A percentile compares a stretch with the other conserved stretches of the same genome.
These are phyloP conservation scores for Cyanoramphus novaezelandiae DNA, from an alignment of 2,113 vertebrate genomes.

Conservation along the genomic window DNA sequence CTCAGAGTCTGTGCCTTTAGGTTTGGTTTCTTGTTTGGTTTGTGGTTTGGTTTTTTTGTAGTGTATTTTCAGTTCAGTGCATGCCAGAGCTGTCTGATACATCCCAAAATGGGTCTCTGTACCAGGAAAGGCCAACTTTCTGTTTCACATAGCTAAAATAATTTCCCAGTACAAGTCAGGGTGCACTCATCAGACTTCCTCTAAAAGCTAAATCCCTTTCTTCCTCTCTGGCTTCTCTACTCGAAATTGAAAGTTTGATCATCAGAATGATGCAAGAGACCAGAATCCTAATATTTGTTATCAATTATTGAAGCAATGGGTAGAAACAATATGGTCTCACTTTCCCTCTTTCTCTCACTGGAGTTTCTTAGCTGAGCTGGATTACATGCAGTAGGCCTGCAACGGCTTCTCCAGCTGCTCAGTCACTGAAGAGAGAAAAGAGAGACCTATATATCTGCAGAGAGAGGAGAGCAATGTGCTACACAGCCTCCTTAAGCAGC, in stretches of 20 bases:
- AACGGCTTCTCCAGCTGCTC: not conserved
- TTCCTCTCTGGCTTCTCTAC: not conserved
- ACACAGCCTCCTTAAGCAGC: not conserved
- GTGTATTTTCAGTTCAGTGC: not conserved
- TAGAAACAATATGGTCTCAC: not conserved
- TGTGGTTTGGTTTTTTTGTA: not conserved
- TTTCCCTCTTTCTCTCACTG: not conserved
- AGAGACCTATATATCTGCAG: not conserved
- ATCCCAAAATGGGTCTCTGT: rapidly evolving
- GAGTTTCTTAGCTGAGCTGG: not conserved
- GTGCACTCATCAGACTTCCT: not conserved
- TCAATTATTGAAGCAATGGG: not conserved
- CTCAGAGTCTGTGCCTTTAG: not conserved
- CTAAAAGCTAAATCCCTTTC: not conserved
- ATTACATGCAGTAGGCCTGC: not conserved
- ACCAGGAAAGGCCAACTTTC: not conserved
- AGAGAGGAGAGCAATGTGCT: not conserved
- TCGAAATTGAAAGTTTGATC: not conserved
- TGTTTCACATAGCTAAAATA: not conserved
- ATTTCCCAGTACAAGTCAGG: not conserved
- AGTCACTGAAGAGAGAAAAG: not conserved
- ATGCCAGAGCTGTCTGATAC: not conserved
- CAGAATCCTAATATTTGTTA: not conserved
- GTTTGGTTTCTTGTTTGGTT: not conserved
- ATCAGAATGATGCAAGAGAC: not conserved